phyloP scores from a whole-genome alignment of 2,113 vertebrate species.

The Scomber colias region DNA sequence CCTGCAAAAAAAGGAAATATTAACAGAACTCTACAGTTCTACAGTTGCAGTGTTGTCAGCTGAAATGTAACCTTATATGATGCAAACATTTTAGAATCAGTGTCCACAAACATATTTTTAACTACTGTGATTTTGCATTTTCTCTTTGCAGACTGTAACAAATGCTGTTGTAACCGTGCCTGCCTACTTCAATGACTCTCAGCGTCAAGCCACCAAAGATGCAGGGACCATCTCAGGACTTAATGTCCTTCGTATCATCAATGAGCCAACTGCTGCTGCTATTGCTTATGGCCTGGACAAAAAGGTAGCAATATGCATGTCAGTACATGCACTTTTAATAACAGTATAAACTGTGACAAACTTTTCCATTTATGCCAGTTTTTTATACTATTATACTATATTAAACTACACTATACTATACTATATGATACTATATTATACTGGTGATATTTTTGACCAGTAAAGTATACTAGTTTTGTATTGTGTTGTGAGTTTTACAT shows the following conservation, averaged over 20 bases:
- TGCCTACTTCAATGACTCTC: constrained; percentile 86
- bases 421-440: too few species aligned
- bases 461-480: too few species aligned
- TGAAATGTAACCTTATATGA: background rate
- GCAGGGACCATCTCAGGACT: constrained; percentile 85
- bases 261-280: constrained; percentile 85
- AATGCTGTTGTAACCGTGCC: constrained; percentile 85
- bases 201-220: constrained; percentile 86
- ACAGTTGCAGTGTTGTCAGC: background rate
- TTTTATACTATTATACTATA: too few species aligned
- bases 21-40: too few species aligned
- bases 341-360: too few species aligned
- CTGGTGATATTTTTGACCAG: too few species aligned
- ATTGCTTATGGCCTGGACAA: constrained; percentile 86
- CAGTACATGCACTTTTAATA: too few species aligned
- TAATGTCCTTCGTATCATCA: constrained; percentile 85
- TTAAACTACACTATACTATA: too few species aligned
- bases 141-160: constrained; percentile 65
- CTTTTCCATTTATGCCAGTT: too few species aligned
- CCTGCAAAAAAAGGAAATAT: too few species aligned
- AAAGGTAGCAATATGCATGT: constrained; percentile 68
- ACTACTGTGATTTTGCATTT: background rate
- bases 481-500: too few species aligned
- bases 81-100: background rate
- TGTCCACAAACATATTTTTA: background rate